These are phyloP conservation scores for Stylophora pistillata DNA, from an alignment of 64 coral and sea anemone species.

Conservation along the genomic window DNA sequence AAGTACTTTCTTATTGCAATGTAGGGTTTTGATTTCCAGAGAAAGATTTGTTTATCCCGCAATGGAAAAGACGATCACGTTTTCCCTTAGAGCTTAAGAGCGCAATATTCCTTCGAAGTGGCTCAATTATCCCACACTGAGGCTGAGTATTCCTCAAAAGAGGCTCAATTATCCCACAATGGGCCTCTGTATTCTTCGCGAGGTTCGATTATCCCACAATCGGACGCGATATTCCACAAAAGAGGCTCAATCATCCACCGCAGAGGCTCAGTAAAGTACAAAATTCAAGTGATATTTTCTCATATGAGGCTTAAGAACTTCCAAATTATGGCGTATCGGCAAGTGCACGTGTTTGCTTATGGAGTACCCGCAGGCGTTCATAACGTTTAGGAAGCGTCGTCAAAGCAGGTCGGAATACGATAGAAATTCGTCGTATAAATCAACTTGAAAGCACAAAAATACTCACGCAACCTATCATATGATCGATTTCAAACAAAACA, in stretches of 20 bases:
- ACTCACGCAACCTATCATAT: too few species aligned
- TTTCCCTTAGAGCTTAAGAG: background rate
- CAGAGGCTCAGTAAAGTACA: conserved; percentile 35
- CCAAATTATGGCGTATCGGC: background rate
- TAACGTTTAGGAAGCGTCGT: background rate
- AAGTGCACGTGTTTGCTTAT: conserved; percentile 18
- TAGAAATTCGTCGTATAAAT: background rate
- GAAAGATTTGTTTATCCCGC: conserved; percentile 9
- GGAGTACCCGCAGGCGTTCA: background rate
- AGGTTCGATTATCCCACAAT: too few species aligned
- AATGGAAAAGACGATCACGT: background rate
- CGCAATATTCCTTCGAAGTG: background rate
- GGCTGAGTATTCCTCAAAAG: conserved; percentile 14
- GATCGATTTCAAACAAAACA: too few species aligned
- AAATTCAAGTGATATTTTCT: conserved; percentile 4
- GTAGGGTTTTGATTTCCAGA: conserved; percentile 27
- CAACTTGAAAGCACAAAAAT: background rate
- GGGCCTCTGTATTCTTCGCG: too few species aligned
- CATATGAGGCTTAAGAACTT: background rate
- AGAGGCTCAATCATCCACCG: too few species aligned
- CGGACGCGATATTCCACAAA: too few species aligned
- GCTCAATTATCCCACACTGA: too few species aligned
- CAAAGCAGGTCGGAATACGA: background rate
- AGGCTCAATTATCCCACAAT: background rate
- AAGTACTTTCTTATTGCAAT: conserved; percentile 35